phyloP scores from a whole-genome alignment of 2,888 invertebrate species.

The Melanostoma mellinum region DNA sequence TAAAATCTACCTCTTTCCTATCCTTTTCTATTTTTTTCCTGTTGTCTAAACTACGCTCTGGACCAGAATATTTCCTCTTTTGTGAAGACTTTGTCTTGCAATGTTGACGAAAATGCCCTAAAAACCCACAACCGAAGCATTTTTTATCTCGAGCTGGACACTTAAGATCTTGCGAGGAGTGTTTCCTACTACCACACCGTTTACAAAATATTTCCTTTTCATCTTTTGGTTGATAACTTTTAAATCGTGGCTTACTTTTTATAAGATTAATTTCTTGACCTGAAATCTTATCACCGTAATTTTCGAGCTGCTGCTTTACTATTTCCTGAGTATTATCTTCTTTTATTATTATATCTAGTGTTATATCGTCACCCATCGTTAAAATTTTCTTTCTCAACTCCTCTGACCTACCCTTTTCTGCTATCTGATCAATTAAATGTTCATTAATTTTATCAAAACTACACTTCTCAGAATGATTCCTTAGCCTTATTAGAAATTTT shows the following conservation, averaged over 20 bases:
- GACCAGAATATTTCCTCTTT: constrained; percentile 16
- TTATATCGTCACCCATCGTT: constrained; percentile 40
- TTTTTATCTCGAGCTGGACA: constrained; percentile 30
- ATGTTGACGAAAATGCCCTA: constrained; percentile 25
- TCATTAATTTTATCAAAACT: constrained; percentile 75
- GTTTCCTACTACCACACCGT: constrained; percentile 24
- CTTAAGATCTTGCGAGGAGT: constrained; percentile 10
- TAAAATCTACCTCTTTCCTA: constrained; percentile 39
- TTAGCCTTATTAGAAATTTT: constrained; percentile 75
- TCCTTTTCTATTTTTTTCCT: constrained; percentile 31
- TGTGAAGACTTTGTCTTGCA: constrained; percentile 27
- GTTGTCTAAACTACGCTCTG: constrained; percentile 10
- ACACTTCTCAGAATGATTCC: constrained; percentile 76
- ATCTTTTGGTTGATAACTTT: constrained; percentile 28
- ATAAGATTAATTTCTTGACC: constrained; percentile 31
- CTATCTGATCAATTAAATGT: constrained; percentile 75
- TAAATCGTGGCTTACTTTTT: constrained; percentile 21
- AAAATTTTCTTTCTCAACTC: constrained; percentile 66
- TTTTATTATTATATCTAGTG: constrained; percentile 44
- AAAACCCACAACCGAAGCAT: constrained; percentile 21
- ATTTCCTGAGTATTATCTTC: constrained; percentile 49
- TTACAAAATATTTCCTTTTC: constrained; percentile 30
- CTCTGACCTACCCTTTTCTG: constrained; percentile 73
- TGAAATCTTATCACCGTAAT: constrained; percentile 29
- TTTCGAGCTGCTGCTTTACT: constrained; percentile 39